These are phyloP conservation scores for Gryllus bimaculatus DNA, from an alignment of 1,140 invertebrate species.

Conservation along the genomic window DNA sequence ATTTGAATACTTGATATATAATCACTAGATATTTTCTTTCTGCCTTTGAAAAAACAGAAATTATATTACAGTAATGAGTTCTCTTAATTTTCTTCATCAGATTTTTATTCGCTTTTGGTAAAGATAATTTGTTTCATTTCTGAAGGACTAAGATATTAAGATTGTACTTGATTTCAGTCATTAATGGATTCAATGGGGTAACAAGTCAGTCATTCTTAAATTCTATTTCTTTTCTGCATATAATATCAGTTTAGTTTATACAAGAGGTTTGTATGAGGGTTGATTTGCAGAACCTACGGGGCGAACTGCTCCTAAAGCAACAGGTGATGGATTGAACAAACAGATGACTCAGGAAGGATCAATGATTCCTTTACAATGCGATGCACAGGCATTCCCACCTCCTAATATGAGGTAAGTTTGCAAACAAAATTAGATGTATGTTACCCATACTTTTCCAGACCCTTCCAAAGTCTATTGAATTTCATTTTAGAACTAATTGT, in stretches of 20 bases:
- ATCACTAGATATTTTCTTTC: too few species aligned
- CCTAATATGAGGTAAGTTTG: slow-evolving; percentile 39
- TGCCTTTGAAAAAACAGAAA: too few species aligned
- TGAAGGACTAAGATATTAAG: too few species aligned
- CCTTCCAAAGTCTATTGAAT: not conserved
- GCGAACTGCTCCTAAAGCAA: slow-evolving; percentile 48
- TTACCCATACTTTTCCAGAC: not conserved
- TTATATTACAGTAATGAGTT: too few species aligned
- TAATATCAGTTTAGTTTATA: not conserved
- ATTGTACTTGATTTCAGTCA: too few species aligned
- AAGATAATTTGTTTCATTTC: too few species aligned
- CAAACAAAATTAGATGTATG: not conserved
- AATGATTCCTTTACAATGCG: slow-evolving; percentile 47
- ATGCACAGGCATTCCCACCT: slow-evolving; percentile 52
- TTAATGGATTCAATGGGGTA: too few species aligned
- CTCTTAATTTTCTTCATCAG: too few species aligned
- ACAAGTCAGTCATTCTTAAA: too few species aligned
- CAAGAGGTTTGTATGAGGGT: not conserved
- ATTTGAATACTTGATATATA: too few species aligned
- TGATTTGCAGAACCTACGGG: slow-evolving; percentile 45
- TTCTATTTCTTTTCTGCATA: too few species aligned
- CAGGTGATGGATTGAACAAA: slow-evolving; percentile 46
- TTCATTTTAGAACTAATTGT: not conserved
- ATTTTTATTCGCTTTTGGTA: too few species aligned
- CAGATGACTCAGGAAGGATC: slow-evolving; percentile 31